Evolutionary conservation across 2,888 invertebrate genomes (phyloP).

Genomic region (Tolmerus cingulatus): DNA sequence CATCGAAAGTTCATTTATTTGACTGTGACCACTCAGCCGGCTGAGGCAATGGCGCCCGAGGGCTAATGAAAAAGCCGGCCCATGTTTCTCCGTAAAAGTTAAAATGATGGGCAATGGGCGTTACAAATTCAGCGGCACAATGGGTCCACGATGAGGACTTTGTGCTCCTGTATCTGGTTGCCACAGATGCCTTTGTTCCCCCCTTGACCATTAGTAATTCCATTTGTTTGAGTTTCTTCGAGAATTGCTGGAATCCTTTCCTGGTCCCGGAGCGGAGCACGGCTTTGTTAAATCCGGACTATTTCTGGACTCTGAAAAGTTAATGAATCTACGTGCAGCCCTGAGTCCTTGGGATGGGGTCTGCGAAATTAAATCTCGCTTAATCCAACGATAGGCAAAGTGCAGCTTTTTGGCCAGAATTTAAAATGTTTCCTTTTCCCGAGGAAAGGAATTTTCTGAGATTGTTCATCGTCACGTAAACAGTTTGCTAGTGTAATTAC

Average conservation of each 20-base stretch:
- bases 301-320: neutral
- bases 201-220: neutral
- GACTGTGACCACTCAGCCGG: neutral
- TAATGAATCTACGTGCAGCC: neutral
- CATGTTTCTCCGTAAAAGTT: neutral
- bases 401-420: neutral
- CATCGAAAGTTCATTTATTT: neutral
- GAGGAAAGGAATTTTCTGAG: neutral
- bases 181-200: neutral
- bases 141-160: neutral
- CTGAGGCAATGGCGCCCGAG: neutral
- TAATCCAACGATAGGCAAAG: neutral
- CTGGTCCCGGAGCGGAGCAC: neutral
- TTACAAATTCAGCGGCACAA: neutral
- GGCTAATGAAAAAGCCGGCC: neutral
- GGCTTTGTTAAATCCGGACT: neutral
- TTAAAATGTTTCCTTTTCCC: neutral
- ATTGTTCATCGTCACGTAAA: neutral
- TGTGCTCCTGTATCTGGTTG: neutral
- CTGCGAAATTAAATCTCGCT: neutral
- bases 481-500: neutral
- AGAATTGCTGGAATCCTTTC: neutral
- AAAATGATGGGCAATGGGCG: neutral
- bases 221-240: neutral
- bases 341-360: neutral